Conservation (phyloP, 2,888 invertebrate species). For the Drosophila peninsularis region DNA sequence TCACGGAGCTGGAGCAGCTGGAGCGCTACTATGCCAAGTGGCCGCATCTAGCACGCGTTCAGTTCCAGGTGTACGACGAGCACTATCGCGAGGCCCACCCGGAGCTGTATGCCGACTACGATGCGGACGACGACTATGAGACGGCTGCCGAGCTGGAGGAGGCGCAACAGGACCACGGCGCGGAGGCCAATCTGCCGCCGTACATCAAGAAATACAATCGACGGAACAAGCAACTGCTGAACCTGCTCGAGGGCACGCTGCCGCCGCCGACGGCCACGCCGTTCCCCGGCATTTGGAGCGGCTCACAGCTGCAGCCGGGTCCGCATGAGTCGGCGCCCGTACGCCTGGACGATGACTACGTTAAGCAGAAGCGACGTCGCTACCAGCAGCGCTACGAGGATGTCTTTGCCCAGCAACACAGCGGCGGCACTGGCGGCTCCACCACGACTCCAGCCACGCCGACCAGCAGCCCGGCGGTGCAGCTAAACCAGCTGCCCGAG, state of each 20-base stretch:
- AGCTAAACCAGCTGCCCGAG: slow-evolving; percentile 77
- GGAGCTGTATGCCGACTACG: slow-evolving; percentile 71
- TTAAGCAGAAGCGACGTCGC: slow-evolving; percentile 78
- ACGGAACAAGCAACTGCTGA: slow-evolving; percentile 83
- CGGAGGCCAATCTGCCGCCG: slow-evolving; percentile 82
- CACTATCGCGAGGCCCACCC: slow-evolving; percentile 74
- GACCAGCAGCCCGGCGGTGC: slow-evolving; percentile 26
- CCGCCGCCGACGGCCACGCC: slow-evolving; percentile 70
- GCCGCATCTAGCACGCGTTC: slow-evolving; percentile 83
- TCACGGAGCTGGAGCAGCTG: slow-evolving; percentile 80
- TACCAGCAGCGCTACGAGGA: slow-evolving; percentile 76
- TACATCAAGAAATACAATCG: slow-evolving; percentile 84
- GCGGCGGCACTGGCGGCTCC: not conserved
- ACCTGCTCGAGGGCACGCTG: slow-evolving; percentile 83
- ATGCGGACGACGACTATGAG: slow-evolving; percentile 74
- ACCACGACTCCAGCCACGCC: slow-evolving; percentile 27
- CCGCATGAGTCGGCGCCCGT: slow-evolving; percentile 58
- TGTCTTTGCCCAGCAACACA: slow-evolving; percentile 72
- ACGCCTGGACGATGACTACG: slow-evolving; percentile 78
- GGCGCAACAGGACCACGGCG: slow-evolving; percentile 65
- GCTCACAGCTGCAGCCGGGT: slow-evolving; percentile 74
- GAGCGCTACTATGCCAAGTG: slow-evolving; percentile 83
- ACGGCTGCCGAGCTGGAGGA: slow-evolving; percentile 70
- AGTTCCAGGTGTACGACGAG: slow-evolving; percentile 81
- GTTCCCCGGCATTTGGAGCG: slow-evolving; percentile 49